Percentiles rank a stretch among this genome's conserved stretches.
Conservation (phyloP, 2,888 invertebrate species). For the Allophyes oxyacanthae region DNA sequence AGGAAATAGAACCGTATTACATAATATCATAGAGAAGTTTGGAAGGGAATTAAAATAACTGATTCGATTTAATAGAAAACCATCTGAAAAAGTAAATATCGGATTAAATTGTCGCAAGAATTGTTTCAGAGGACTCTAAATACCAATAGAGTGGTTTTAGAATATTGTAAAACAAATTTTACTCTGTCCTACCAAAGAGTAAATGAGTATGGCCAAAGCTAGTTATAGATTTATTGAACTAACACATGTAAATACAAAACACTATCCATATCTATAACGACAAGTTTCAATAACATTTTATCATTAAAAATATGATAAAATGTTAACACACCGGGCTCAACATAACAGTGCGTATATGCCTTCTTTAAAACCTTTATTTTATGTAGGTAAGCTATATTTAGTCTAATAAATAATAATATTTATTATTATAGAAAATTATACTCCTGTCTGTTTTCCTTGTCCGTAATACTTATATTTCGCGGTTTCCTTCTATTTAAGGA, state of each 20-base stretch:
- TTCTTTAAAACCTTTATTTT: constrained; percentile 36
- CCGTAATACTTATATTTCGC: constrained; percentile 31
- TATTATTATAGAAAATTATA: constrained; percentile 46
- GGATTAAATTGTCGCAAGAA: too few species aligned
- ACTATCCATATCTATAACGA: neutral
- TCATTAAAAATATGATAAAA: neutral
- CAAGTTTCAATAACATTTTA: neutral
- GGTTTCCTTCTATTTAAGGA: constrained; percentile 26
- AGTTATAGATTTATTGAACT: constrained; percentile 19
- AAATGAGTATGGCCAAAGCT: constrained; percentile 16
- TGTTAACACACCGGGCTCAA: constrained; percentile 22
- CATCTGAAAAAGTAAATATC: too few species aligned
- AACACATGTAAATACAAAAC: constrained; percentile 6
- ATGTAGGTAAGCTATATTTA: constrained; percentile 43
- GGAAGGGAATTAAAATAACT: too few species aligned
- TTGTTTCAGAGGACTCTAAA: neutral
- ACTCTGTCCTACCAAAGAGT: constrained; percentile 24
- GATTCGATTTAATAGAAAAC: neutral
- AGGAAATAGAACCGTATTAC: neutral
- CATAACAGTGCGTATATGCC: constrained; percentile 40
- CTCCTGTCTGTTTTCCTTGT: constrained; percentile 45
- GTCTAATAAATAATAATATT: constrained; percentile 44
- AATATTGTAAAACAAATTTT: neutral
- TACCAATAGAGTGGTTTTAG: neutral
- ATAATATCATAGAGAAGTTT: neutral